Base-by-base conservation (phyloP, 2,888 invertebrate species). In the Seira musarum region DNA sequence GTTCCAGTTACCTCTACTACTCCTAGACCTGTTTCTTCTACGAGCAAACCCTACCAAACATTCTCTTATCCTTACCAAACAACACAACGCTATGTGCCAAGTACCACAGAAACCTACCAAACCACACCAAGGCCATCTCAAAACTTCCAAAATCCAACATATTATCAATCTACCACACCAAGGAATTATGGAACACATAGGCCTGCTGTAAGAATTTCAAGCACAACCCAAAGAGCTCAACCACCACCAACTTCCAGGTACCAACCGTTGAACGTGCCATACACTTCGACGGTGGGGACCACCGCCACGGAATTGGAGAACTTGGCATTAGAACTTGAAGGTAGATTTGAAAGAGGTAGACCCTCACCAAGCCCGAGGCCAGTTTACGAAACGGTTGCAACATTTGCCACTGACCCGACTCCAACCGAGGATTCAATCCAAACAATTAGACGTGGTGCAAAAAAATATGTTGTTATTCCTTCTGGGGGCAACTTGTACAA, bases 271-370 rank as follows among this genome's bases (percentile, higher is more conserved):
- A 66, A 67, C n/a, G 22, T 67, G 17, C 78, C 78, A 22, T 72
- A 72, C 67, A 46, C 49, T 19, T 10, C 24, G 0, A 71, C 71
- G 8, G 2, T 6, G 1, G 13, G 68, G 19, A 66, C 73, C 5
- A 73, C 79, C 2, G 67, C 68, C 15, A 57, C 64, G 0, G 69
- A 35, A 8, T 24, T 80, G 46, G 79, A 80, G 40, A 80, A 73
- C 40, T 30, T 80, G 3, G 79, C 79, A 0, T 40, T 80, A 0
- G 79, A 80, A 21, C 46, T 80, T 15, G 79, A 80, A 49, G 79
- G 79, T 13, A 73, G 73, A 30, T 80, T 69, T 69, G 69, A n/a
- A 13, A 24, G 30, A 8, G 72, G 72, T 17, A 66, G 78, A 13
- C 72, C 78, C n/a, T 64, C 73, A 1, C 63, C 35, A 22, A 17